Evolutionary conservation across 2,888 invertebrate species (phyloP), one percentile per base, ranked within the genome.

Genomic region (Aporophyla lueneburgensis): DNA sequence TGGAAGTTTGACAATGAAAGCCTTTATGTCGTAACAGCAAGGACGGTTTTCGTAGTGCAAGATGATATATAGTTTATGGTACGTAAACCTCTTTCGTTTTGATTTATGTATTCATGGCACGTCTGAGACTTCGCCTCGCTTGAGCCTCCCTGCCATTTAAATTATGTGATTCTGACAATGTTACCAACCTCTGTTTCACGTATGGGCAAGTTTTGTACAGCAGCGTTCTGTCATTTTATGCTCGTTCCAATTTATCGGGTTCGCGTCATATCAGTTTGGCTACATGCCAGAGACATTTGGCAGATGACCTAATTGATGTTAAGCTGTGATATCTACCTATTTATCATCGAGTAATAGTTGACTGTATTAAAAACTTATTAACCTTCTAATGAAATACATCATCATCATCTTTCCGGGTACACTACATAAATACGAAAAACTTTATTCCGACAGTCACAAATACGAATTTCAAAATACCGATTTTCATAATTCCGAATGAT

Each of bases 41-140:
- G 12, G n/a, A 10, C 12, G 2, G 12, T 40, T 67, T 56, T 56
- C 4, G 4, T 33, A 58, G 10, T 7, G 9, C 33, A 10, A 33
- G 1, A 33, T 67, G 16, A 2, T 43, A 16, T 62, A 40, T 3
- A n/a, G 58, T 58, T 33, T n/a, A 33, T 16, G 16, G 19, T 67
- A 56, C 10, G 12, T 58, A 0, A 58, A 58, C n/a, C n/a, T 58
- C 56, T 33, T 33, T 75, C 61, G 40, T 54, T 63, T 62, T 67
- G 46, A 72, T 65, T 68, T 73, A 51, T 53, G 40, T 71, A 83
- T 83, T 82, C 82, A 68, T 43, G 71, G 12, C 73, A 62, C 68
- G 83, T 62, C 16, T 71, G 49, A 24, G 69, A 67, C 53, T 21
- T 56, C 7, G 19, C 51, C 16, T 63, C 27, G 19, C 14, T 51